Evolutionary conservation across 2,888 invertebrate genomes (phyloP).

Genomic region (Rhagonycha fulva): DNA sequence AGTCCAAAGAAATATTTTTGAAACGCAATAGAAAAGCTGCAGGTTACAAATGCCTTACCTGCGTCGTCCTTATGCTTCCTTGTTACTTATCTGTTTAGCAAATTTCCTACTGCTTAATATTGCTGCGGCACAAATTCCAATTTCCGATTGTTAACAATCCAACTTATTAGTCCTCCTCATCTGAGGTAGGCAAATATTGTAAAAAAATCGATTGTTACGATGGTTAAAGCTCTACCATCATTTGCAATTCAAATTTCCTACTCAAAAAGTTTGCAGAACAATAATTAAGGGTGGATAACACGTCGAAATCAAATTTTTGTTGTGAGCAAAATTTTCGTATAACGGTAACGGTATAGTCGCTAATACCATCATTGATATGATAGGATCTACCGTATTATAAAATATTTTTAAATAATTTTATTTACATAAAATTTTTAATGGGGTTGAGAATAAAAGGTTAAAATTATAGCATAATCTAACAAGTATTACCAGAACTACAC

Average conservation of each 20-base stretch:
- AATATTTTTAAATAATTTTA: neutral
- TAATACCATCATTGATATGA: neutral
- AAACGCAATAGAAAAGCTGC: too few species aligned
- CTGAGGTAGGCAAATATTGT: neutral
- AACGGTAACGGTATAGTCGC: neutral
- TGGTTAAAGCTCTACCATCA: neutral
- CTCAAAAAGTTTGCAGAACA: neutral
- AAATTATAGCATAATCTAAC: constrained; percentile 47
- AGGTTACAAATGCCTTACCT: too few species aligned
- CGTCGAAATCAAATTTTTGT: neutral
- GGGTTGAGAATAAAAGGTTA: neutral
- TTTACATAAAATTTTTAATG: neutral
- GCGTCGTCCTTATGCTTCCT: too few species aligned
- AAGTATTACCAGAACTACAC: constrained; percentile 55
- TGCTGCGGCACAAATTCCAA: neutral
- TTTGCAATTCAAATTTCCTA: neutral
- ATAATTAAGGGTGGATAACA: neutral
- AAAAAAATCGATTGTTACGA: neutral
- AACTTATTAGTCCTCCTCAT: neutral
- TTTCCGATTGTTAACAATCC: neutral
- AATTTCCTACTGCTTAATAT: too few species aligned
- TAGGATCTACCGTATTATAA: neutral
- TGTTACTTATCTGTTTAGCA: too few species aligned
- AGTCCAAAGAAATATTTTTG: too few species aligned
- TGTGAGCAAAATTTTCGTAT: neutral